These are phyloP conservation scores for Plagodis dolabraria DNA, from an alignment of 2,888 invertebrate species.

Conservation along the genomic window DNA sequence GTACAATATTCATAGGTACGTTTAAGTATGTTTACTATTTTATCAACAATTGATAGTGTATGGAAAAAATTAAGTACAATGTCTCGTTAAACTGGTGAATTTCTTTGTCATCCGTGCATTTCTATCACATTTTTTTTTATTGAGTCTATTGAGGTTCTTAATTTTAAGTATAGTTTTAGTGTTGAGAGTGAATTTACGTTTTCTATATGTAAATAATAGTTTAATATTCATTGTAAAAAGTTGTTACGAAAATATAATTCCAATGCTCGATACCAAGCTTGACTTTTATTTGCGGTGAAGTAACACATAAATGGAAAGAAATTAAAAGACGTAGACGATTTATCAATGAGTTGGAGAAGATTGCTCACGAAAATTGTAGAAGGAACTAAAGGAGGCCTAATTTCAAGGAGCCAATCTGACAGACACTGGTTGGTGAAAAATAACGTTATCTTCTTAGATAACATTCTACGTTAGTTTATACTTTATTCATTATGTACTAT, in stretches of 20 bases:
- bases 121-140: conserved; percentile 29
- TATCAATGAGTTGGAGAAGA: no score
- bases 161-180: conserved; percentile 2
- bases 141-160: conserved; percentile 10
- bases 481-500: no score
- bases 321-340: neutral
- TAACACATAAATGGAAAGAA: neutral
- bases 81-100: no score
- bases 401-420: no score
- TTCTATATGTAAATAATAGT: conserved; percentile 5
- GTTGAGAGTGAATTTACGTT: conserved; percentile 3
- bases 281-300: conserved; percentile 21
- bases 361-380: no score
- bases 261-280: conserved; percentile 59
- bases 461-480: no score
- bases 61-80: no score
- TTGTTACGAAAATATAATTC: conserved; percentile 58
- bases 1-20: neutral
- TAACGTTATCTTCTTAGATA: no score
- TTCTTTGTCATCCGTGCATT: conserved; percentile 28
- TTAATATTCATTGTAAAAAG: conserved; percentile 15
- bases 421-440: no score
- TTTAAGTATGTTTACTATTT: no score
- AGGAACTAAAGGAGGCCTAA: no score
- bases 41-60: no score